These are phyloP conservation scores for Drosophila neotestacea DNA, from an alignment of 2,888 invertebrate genomes.

Conservation along the genomic window DNA sequence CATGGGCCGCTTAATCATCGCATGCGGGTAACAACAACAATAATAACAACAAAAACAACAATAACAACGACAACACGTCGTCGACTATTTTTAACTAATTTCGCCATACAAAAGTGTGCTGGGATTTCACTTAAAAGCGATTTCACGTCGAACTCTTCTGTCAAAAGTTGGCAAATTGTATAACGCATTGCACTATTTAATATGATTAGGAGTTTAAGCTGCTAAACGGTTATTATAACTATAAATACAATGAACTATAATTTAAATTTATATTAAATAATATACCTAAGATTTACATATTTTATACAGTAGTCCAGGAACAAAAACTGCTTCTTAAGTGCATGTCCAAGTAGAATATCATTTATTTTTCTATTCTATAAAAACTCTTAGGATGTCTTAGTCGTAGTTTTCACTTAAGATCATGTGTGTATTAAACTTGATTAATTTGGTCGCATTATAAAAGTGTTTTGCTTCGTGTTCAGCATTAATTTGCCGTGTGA, in stretches of 20 bases:
- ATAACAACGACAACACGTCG: constrained; percentile 11
- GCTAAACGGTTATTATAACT: neutral
- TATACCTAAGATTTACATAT: neutral
- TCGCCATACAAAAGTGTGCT: constrained; percentile 37
- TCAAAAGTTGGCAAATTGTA: constrained; percentile 1
- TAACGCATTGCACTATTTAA: neutral
- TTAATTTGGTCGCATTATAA: constrained; percentile 69
- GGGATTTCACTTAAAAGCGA: constrained; percentile 7
- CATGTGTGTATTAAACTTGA: constrained; percentile 55
- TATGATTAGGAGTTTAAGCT: neutral
- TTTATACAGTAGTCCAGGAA: neutral
- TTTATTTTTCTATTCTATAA: neutral
- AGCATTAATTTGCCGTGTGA: constrained; percentile 72
- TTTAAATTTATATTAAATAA: too few species aligned
- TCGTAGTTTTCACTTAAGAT: constrained; percentile 27
- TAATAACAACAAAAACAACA: neutral
- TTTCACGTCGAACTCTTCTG: neutral
- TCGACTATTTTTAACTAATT: constrained; percentile 61
- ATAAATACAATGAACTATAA: neutral
- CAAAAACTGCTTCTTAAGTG: neutral
- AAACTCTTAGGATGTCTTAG: constrained; percentile 2
- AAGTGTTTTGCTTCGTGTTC: constrained; percentile 75
- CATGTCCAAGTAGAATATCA: neutral
- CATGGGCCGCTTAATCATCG: constrained; percentile 74
- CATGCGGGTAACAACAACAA: constrained; percentile 38